A percentile compares a stretch with the other conserved stretches of the same genome.
Evolutionary conservation across 2,113 vertebrate species (phyloP).

Genomic region (Ictidomys tridecemlineatus): DNA sequence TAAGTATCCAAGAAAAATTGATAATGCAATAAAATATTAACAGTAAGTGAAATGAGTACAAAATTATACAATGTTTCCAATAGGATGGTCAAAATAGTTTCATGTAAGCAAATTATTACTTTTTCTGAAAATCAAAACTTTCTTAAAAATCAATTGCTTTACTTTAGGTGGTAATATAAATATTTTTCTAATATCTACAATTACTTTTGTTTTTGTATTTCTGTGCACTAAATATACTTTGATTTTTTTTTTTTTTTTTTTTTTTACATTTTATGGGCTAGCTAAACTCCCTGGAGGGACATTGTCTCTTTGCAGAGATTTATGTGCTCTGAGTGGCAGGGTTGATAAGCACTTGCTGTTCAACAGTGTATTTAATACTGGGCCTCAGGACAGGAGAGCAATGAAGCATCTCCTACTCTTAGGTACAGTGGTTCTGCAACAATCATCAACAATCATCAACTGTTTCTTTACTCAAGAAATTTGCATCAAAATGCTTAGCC

Average conservation of each 20-base stretch:
- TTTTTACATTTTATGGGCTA: slow-evolving; percentile 76
- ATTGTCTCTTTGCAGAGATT: slow-evolving; percentile 85
- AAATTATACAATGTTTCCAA: not conserved
- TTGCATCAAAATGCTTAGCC: slow-evolving; percentile 80
- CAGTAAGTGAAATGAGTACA: not conserved
- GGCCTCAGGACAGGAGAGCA: slow-evolving; percentile 81
- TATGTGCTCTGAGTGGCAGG: slow-evolving; percentile 80
- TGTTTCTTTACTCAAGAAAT: slow-evolving; percentile 80
- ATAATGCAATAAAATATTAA: not conserved
- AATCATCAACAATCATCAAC: slow-evolving; percentile 68
- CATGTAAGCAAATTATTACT: slow-evolving; percentile 8
- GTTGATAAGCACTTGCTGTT: slow-evolving; percentile 84
- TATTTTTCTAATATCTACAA: slow-evolving; percentile 51
- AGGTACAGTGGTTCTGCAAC: slow-evolving; percentile 75
- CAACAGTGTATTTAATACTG: slow-evolving; percentile 86
- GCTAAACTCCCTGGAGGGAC: slow-evolving; percentile 81
- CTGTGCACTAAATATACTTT: slow-evolving; percentile 80
- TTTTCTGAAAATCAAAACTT: slow-evolving; percentile 1
- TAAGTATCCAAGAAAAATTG: not conserved
- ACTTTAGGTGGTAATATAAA: slow-evolving; percentile 49
- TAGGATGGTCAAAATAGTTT: not conserved
- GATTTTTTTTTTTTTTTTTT: slow-evolving; percentile 34
- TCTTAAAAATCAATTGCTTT: slow-evolving; percentile 38
- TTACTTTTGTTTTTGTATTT: slow-evolving; percentile 57
- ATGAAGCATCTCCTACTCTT: slow-evolving; percentile 78